Evolutionary conservation across 2,797 vertebrate species (phyloP), one percentile per base, ranked within the genome.

Genomic region (Falco columbarius): DNA sequence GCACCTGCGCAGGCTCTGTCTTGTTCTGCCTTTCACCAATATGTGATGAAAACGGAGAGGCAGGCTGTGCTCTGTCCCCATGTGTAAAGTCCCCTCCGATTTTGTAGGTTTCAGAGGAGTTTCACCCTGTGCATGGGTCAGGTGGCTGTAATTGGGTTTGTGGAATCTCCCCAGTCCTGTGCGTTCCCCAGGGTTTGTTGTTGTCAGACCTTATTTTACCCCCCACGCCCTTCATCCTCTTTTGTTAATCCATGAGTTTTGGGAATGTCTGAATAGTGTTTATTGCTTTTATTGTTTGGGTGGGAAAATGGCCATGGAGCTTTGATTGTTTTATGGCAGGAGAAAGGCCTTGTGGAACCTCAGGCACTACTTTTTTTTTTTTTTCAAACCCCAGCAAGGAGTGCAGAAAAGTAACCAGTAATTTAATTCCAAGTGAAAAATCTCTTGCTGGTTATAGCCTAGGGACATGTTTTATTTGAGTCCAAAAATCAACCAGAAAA

Each of bases 401-500:
- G 88, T 77, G 75, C 66, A 83, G 96, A 93, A 94, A 93, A 96
- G 61, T 91, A 92, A 95, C 84, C 73, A 90, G 81, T 81, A 89
- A 91, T 93, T 94, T 86, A 95, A 92, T 96, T 92, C 24, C n/a
- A 49, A 88, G 62, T 71, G 79, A 96, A 93, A 68, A 96, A 96
- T 89, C 58, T 92, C 92, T 95, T 89, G 84, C 91, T 96, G 95
- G 84, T 91, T 94, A 18, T 88, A 79, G 84, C 92, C 84, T 58
- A 46, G 51, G 63, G 92, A 79, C n/a, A 6, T 62, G 49, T 74
- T 95, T 92, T 75, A 72, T 88, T 94, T 56, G 74, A 92, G 70
- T 91, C 34, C 76, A 93, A 93, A 95, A 94, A 93, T 95, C 85
- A 96, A 89, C 81, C 79, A 89, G 93, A 95, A 95, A 95, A 95